These are phyloP conservation scores for Linnaemya tessellans DNA, from an alignment of 2,888 invertebrate species.

Conservation along the genomic window DNA sequence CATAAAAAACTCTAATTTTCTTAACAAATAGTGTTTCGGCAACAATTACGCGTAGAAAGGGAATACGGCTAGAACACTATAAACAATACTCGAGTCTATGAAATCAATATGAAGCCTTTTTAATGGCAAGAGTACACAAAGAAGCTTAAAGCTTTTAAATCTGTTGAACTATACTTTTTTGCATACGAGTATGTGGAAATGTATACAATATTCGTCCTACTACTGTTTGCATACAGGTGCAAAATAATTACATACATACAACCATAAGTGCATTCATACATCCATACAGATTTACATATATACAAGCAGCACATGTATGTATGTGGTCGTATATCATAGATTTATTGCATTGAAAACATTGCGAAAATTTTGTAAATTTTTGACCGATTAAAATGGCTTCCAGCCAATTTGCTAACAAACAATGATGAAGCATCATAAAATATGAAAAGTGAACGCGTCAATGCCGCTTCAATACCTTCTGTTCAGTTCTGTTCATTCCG, in stretches of 20 bases:
- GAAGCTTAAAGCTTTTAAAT: conserved; percentile 32
- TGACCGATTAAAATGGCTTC: conserved; percentile 81
- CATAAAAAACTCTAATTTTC: too few relatives aligned
- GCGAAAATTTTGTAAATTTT: conserved; percentile 67
- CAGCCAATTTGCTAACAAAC: conserved; percentile 81
- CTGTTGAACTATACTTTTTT: neutral
- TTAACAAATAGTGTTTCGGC: neutral
- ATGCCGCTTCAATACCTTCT: conserved; percentile 81
- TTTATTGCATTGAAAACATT: conserved; percentile 62
- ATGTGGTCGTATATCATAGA: conserved; percentile 44
- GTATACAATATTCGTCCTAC: neutral
- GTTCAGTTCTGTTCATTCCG: conserved; percentile 70
- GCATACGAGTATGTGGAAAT: neutral
- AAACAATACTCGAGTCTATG: conserved; percentile 7
- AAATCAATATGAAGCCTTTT: conserved; percentile 15
- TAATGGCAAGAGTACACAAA: conserved; percentile 32
- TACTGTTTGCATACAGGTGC: conserved; percentile 46
- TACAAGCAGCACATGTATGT: conserved; percentile 36
- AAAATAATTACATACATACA: conserved; percentile 13
- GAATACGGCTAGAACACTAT: neutral
- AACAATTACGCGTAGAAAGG: neutral
- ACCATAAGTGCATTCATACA: too few relatives aligned
- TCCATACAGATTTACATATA: neutral
- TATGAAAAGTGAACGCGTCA: conserved; percentile 72
- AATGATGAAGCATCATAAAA: conserved; percentile 73